Conservation (phyloP, 1,140 invertebrate genomes). For the Heliconius hewitsoni region DNA sequence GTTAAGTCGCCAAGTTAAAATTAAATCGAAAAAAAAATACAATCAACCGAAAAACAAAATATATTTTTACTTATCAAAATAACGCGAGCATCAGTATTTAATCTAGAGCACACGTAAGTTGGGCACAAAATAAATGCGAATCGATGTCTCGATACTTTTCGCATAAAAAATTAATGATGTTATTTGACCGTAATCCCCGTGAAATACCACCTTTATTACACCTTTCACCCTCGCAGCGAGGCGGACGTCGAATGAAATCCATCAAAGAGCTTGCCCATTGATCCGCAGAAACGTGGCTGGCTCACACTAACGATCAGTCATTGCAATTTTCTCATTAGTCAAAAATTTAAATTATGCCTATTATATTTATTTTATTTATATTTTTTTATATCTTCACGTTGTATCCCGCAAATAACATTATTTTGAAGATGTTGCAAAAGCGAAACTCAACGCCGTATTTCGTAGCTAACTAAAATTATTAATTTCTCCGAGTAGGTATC, state of each 20-base stretch:
- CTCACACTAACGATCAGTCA: not conserved
- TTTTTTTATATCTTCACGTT: not conserved
- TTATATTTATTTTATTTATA: not conserved
- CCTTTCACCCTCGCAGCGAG: slow-evolving; percentile 51
- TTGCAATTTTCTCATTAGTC: not conserved
- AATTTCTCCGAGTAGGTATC: not conserved
- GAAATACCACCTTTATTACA: slow-evolving; percentile 50
- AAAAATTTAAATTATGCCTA: not conserved
- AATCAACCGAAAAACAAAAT: not conserved
- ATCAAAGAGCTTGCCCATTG: slow-evolving; percentile 50
- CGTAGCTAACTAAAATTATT: not conserved
- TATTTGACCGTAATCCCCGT: slow-evolving; percentile 48
- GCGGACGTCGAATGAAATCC: slow-evolving; percentile 48
- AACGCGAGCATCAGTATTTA: not conserved
- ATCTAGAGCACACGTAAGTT: slow-evolving; percentile 21
- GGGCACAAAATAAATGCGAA: slow-evolving; percentile 19
- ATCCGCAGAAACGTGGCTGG: slow-evolving; percentile 39
- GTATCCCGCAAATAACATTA: not conserved
- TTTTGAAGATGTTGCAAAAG: too few species aligned
- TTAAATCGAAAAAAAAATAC: not conserved
- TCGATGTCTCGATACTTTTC: slow-evolving; percentile 28
- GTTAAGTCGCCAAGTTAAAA: too few species aligned
- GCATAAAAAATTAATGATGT: slow-evolving; percentile 49
- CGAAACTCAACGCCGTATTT: too few species aligned
- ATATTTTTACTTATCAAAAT: not conserved